Conservation (phyloP, 2,888 invertebrate species). For the Idaea aversata region DNA sequence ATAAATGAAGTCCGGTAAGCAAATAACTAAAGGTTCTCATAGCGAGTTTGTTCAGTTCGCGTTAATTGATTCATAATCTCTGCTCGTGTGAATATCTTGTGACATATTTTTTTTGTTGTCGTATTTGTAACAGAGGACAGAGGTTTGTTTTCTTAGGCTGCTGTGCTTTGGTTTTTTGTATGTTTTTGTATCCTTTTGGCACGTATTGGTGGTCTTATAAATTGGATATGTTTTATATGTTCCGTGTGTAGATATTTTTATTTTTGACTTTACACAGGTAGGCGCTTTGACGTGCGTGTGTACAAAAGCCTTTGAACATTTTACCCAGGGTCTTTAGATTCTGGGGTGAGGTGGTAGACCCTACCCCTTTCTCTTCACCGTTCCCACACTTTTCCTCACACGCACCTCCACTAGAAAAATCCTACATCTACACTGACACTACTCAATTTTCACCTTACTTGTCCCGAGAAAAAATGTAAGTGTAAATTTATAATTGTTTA, state of each 20-base stretch:
- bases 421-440: too few relatives aligned
- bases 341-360: too few relatives aligned
- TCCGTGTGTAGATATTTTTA: slow-evolving; percentile 4
- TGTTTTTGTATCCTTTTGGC: slow-evolving; percentile 47
- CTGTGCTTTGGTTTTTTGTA: slow-evolving; percentile 43
- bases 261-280: neutral
- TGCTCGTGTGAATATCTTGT: slow-evolving; percentile 56
- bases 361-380: too few relatives aligned
- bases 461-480: too few relatives aligned
- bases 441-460: too few relatives aligned
- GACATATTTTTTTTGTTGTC: slow-evolving; percentile 28
- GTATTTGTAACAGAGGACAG: slow-evolving; percentile 40
- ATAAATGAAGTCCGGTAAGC: slow-evolving; percentile 41
- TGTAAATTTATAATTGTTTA: too few relatives aligned
- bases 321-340: too few relatives aligned
- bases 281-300: too few relatives aligned
- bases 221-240: slow-evolving; percentile 13
- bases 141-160: slow-evolving; percentile 66
- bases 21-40: slow-evolving; percentile 50
- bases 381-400: too few relatives aligned
- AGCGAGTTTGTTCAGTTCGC: slow-evolving; percentile 54
- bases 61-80: slow-evolving; percentile 69
- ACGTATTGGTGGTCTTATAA: slow-evolving; percentile 48
- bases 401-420: too few relatives aligned
- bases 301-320: too few relatives aligned